Evolutionary conservation across 2,113 vertebrate species (phyloP), one percentile per base, ranked within the genome.

Genomic region (Seriola dumerili): DNA sequence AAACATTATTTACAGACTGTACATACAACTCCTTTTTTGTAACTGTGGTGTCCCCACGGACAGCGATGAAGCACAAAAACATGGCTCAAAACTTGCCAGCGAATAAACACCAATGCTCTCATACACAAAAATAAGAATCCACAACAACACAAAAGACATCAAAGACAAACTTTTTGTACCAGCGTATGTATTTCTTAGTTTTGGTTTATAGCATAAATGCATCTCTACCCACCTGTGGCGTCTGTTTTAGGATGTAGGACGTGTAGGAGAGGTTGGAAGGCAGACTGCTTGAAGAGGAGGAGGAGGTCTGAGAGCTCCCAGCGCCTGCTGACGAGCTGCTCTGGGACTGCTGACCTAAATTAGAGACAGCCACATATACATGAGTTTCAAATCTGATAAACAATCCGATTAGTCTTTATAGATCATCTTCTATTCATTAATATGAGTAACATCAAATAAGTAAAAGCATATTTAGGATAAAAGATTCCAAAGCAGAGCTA

Each of bases 201-300:
- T 62, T 58, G 25, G 14, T 17, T 11, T 13, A 29, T 10, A 36
- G 38, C 5, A 4, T 77, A 54, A 74, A 40, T 32, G 54, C 14
- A 8, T 36, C 64, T 86, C 36, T 65, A 86, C 89, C 69, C 62
- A 96, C 95, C 94, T 96, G 95, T 68, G 95, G 98, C 2, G 98
- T 99, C 88, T 99, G 98, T 92, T 99, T 99, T 73, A 99, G 96
- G 92, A 99, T 98, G 76, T 99, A 99, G 17, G 98, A 99, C 0
- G 98, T 99, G 85, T 98, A 99, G 14, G 97, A 97, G 85, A 99
- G 96, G 91, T 98, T 97, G 80, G 97, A 97, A 67, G 97, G 96
- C 67, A 98, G 88, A 78, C 96, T 97, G 91, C 95, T 94, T 10
- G 96, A 95, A 23, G 95, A 96, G 23, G 96, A 95, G 8, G 96